phyloP scores from a whole-genome alignment of 2,797 vertebrate species.

The Tarsius wallacei region DNA sequence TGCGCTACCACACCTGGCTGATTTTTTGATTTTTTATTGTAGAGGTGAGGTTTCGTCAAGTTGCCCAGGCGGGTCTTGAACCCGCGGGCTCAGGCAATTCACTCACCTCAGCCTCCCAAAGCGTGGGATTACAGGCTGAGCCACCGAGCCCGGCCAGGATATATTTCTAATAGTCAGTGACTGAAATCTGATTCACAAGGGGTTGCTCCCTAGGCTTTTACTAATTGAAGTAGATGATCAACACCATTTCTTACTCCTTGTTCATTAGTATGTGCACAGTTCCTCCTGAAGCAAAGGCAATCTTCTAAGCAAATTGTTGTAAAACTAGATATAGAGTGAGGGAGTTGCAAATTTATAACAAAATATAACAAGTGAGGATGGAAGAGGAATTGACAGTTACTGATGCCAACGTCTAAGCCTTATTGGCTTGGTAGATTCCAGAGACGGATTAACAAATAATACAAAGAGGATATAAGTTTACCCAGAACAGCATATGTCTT shows the following conservation, averaged over 20 bases:
- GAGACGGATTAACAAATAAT: not conserved
- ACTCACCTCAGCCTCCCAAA: no score
- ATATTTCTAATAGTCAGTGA: not conserved
- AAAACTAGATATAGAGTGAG: not conserved
- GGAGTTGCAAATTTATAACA: not conserved
- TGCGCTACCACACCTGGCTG: no score
- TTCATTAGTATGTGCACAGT: not conserved
- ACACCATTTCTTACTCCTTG: not conserved
- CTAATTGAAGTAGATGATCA: not conserved
- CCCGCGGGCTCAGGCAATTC: no score
- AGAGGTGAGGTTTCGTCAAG: no score
- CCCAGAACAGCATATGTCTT: not conserved
- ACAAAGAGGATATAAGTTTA: not conserved
- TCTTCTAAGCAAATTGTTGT: not conserved
- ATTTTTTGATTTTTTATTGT: no score
- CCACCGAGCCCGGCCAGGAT: not conserved
- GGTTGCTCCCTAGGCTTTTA: not conserved
- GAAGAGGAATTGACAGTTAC: not conserved
- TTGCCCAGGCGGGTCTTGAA: no score
- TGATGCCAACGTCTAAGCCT: not conserved
- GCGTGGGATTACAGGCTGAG: no score
- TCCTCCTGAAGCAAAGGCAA: not conserved
- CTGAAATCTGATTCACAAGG: not conserved
- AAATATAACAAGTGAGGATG: not conserved
- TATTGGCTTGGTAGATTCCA: not conserved